These are phyloP conservation scores for Idaea dimidiata DNA, from an alignment of 2,888 invertebrate genomes.

Conservation along the genomic window DNA sequence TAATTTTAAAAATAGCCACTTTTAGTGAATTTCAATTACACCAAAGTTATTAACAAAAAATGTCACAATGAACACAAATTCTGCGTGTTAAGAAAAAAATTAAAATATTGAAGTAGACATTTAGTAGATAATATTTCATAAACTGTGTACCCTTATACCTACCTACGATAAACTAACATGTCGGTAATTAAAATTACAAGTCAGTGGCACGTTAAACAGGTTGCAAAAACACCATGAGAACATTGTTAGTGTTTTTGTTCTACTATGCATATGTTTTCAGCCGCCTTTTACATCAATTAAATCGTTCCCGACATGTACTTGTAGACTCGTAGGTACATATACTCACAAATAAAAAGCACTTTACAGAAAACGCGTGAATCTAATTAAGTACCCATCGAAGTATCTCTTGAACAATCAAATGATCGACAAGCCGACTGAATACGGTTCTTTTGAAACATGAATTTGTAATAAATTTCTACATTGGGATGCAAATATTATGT, in stretches of 20 bases:
- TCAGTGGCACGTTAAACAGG: slow-evolving; percentile 39
- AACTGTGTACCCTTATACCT: slow-evolving; percentile 40
- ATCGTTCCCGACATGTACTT: slow-evolving; percentile 38
- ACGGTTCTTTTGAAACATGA: not conserved
- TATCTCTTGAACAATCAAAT: not conserved
- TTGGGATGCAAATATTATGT: no score
- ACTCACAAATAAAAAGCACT: slow-evolving; percentile 43
- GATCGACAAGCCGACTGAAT: not conserved
- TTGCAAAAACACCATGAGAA: slow-evolving; percentile 52
- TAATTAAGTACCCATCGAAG: slow-evolving; percentile 49
- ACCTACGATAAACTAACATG: slow-evolving; percentile 42
- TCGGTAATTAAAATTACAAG: slow-evolving; percentile 47
- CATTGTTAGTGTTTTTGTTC: slow-evolving; percentile 36
- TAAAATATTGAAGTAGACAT: no score
- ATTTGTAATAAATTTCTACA: not conserved
- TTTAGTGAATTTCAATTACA: no score
- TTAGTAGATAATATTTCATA: no score
- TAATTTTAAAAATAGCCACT: no score
- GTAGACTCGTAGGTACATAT: no score
- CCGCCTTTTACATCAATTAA: slow-evolving; percentile 31
- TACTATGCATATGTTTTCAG: slow-evolving; percentile 29
- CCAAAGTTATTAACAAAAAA: no score
- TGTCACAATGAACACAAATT: no score
- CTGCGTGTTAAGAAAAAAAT: no score
- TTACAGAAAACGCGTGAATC: slow-evolving; percentile 41